Conservation (phyloP, 2,888 invertebrate genomes). For the Leptura quadrifasciata region DNA sequence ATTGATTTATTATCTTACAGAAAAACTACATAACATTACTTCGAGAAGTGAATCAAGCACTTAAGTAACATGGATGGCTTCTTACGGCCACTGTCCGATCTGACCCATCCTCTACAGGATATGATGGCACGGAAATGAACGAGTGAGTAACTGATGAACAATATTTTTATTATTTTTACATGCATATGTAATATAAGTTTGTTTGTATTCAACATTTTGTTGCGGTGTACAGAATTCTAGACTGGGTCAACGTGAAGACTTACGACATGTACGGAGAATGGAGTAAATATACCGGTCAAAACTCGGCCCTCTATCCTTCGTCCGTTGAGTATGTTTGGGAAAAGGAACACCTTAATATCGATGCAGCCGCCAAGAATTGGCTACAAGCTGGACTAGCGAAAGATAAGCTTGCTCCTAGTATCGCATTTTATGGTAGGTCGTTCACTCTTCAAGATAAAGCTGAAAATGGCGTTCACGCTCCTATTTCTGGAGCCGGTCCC, state of each 20-base stretch:
- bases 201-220: slow-evolving; percentile 16
- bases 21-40: slow-evolving; percentile 54
- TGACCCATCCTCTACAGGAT: slow-evolving; percentile 53
- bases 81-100: slow-evolving; percentile 57
- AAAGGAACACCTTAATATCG: slow-evolving; percentile 52
- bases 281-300: slow-evolving; percentile 80
- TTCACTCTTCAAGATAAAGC: slow-evolving; percentile 76
- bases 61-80: slow-evolving; percentile 54
- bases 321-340: slow-evolving; percentile 64
- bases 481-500: slow-evolving; percentile 74
- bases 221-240: slow-evolving; percentile 77
- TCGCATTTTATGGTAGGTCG: slow-evolving; percentile 82
- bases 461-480: slow-evolving; percentile 51
- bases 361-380: slow-evolving; percentile 69
- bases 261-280: slow-evolving; percentile 84
- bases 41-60: slow-evolving; percentile 48
- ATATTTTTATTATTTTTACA: too few species aligned
- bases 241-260: slow-evolving; percentile 83
- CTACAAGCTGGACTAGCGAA: slow-evolving; percentile 76
- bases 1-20: slow-evolving; percentile 45
- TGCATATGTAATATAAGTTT: background rate
- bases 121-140: slow-evolving; percentile 59
- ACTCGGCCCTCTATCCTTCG: slow-evolving; percentile 78
- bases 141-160: slow-evolving; percentile 48
- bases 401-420: slow-evolving; percentile 81